phyloP scores from a whole-genome alignment of 2,113 vertebrate genomes.

The Podarcis raffonei region DNA sequence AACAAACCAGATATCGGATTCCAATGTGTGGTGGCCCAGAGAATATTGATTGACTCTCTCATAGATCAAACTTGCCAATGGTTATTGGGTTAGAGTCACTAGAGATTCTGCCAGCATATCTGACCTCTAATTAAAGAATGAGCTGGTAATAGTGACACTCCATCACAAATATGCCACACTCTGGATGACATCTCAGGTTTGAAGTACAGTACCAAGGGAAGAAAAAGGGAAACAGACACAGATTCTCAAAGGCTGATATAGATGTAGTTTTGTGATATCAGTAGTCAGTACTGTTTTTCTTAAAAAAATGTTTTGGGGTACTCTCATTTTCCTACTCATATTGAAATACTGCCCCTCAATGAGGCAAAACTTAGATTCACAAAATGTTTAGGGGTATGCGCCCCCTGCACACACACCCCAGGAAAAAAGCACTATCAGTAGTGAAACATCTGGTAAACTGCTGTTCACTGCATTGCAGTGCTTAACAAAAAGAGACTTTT shows the following conservation, averaged over 20 bases:
- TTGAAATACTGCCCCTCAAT: too few relatives aligned
- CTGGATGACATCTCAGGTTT: not conserved
- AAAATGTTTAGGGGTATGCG: too few relatives aligned
- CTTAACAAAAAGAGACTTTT: not conserved
- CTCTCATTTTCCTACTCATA: too few relatives aligned
- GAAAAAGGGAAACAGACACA: not conserved
- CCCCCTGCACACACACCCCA: too few relatives aligned
- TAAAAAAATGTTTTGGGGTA: too few relatives aligned
- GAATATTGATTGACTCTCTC: not conserved
- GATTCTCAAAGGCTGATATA: not conserved
- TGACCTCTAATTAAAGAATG: not conserved
- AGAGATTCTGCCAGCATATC: not conserved
- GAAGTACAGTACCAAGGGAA: not conserved
- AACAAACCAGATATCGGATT: slow-evolving; percentile 1
- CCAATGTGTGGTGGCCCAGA: not conserved
- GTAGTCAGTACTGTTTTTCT: too few relatives aligned
- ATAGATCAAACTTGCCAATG: not conserved
- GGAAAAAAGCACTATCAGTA: too few relatives aligned
- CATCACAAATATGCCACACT: not conserved
- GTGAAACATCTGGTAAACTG: not conserved
- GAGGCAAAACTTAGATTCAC: too few relatives aligned
- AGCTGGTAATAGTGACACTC: too few relatives aligned
- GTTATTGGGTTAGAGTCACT: slow-evolving; percentile 8
- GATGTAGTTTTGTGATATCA: not conserved
- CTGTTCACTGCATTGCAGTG: not conserved